Base-by-base conservation (phyloP, 2,113 vertebrate genomes). In the Larimichthys polyactis region DNA sequence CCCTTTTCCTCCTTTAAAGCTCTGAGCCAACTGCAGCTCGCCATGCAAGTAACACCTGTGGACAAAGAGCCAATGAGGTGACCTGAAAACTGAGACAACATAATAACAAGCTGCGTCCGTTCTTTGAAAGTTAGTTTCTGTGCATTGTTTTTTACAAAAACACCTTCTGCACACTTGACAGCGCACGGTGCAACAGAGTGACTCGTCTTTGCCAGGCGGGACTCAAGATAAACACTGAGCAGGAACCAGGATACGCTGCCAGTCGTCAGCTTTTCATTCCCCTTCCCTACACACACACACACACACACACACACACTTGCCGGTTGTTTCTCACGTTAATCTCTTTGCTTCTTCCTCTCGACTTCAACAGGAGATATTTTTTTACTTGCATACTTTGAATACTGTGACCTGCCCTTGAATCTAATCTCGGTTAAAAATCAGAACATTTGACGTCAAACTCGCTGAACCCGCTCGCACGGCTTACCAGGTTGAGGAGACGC, bases 401-500 rank as follows among this genome's bases (percentile, higher is more conserved):
- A 70, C 44, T 67, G 49, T 20, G 4, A 44, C 64, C 19, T 75
- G 15, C 57, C 52, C 3, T 14, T 49, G 40, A 16, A 49, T n/a
- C 15, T 43, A 1, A 8, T 11, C 51, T 15, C 15, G 27, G 19
- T 22, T 44, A 32, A 49, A 19, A 75, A 55, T 66, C 36, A 8
- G 9, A 40, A 40, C 36, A 40, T 40, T 2, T 40, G 8, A 40
- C 1, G 36, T 0, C 7, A 40, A 40, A 40, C 36, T 40, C 36
- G 40, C 32, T 5, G 11, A 5, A 11, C 11, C 27, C 27, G 27
- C 27, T 27, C 57, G 0, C 19, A 27, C 43, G 14, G 87, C 97
- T 96, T 94, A 99, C 98, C 97, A 99, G 95, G 91, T 97, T 98
- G 92, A 99, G 96, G 86, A 99, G 95, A 71, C 98, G 96, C 89